phyloP scores from a whole-genome alignment of 2,113 vertebrate genomes.

The Steatornis caripensis region DNA sequence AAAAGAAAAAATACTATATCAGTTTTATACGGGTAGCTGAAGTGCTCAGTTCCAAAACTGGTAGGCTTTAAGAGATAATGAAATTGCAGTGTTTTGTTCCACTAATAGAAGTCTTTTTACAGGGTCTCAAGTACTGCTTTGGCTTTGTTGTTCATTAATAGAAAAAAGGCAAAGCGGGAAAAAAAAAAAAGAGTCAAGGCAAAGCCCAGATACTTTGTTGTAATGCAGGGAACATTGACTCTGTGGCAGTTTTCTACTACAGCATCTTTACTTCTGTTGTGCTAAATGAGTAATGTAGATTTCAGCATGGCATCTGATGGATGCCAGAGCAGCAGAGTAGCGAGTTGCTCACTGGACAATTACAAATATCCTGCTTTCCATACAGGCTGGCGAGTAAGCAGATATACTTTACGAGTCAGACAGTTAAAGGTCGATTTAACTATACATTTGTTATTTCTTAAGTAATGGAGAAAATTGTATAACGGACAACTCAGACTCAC shows the following conservation, averaged over 20 bases:
- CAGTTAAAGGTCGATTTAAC: not conserved
- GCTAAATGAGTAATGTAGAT: not conserved
- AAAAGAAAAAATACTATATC: not conserved
- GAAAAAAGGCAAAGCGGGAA: not conserved
- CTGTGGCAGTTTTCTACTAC: not conserved
- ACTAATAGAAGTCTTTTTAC: not conserved
- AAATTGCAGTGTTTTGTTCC: not conserved
- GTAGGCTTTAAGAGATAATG: not conserved
- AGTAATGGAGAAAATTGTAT: not conserved
- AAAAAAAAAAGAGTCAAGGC: not conserved
- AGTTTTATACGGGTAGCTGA: not conserved
- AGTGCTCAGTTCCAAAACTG: not conserved
- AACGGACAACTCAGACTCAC: not conserved
- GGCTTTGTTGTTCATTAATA: not conserved
- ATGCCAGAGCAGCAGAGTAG: not conserved
- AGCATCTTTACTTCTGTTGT: slow-evolving; percentile 10
- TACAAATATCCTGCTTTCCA: slow-evolving; percentile 9
- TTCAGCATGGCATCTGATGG: slow-evolving; percentile 11
- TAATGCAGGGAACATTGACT: not conserved
- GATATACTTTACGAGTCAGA: not conserved
- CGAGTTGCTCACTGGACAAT: not conserved
- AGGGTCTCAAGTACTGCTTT: not conserved
- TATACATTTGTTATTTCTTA: not conserved
- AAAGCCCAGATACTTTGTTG: not conserved
- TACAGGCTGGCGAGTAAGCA: not conserved